These are phyloP conservation scores for Pan troglodytes DNA, from an alignment of 2,113 vertebrate genomes.

Conservation along the genomic window DNA sequence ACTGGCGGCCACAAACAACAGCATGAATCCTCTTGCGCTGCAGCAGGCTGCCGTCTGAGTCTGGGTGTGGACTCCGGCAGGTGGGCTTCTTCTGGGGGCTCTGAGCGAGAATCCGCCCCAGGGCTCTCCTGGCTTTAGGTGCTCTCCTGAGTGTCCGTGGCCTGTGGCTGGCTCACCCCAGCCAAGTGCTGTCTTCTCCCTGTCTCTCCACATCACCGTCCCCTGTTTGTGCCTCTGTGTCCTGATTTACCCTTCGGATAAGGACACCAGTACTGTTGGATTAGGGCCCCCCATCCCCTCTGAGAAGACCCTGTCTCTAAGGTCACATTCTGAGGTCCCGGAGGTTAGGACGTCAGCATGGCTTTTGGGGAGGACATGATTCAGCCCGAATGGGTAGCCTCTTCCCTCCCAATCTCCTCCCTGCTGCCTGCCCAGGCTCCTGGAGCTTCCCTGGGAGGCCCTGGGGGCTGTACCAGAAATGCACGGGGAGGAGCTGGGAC, in stretches of 20 bases:
- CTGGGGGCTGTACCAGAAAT: rapidly evolving
- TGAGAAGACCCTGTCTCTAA: neutral
- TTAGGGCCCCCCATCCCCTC: neutral
- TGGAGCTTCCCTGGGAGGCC: neutral
- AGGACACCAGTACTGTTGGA: neutral
- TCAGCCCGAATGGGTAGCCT: neutral
- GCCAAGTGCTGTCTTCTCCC: neutral
- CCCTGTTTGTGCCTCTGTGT: neutral
- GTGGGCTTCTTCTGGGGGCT: neutral
- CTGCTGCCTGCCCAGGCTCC: neutral
- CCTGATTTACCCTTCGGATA: neutral
- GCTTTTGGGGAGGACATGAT: rapidly evolving
- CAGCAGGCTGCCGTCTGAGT: rapidly evolving
- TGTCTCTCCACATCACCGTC: neutral
- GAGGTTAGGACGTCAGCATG: neutral
- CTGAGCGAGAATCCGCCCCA: neutral
- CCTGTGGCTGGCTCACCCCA: rapidly evolving
- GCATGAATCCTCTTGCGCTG: rapidly evolving
- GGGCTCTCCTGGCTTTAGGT: neutral
- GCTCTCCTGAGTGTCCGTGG: no score
- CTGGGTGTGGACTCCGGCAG: no score
- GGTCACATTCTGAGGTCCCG: neutral
- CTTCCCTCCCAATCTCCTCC: no score
- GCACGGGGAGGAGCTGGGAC: neutral
- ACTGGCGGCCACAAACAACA: neutral